A percentile compares a stretch with the other conserved stretches of the same genome.
Conservation (phyloP, 2,888 invertebrate genomes). For the Leptinotarsa rubiginosa region DNA sequence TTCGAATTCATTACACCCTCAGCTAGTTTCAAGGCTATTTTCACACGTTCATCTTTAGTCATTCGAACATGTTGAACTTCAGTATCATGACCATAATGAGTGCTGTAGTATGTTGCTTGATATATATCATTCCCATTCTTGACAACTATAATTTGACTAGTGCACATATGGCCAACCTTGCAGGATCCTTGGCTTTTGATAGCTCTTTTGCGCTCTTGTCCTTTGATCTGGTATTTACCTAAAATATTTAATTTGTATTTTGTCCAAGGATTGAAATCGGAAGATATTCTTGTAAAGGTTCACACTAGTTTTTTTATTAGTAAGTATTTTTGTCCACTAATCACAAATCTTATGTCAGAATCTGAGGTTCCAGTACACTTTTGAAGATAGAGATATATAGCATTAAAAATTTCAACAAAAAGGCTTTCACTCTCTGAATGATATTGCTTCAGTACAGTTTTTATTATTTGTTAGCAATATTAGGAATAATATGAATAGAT, state of each 20-base stretch:
- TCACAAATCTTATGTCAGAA: too few relatives aligned
- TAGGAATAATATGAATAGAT: too few relatives aligned
- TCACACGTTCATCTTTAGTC: slow-evolving; percentile 20
- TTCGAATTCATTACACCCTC: slow-evolving; percentile 20
- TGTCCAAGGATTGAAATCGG: background rate
- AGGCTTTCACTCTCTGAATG: too few relatives aligned
- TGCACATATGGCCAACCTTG: slow-evolving; percentile 23
- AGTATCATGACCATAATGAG: slow-evolving; percentile 28
- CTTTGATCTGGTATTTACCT: background rate
- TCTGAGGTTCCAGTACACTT: too few relatives aligned
- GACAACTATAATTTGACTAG: slow-evolving; percentile 26
- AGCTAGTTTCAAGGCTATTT: slow-evolving; percentile 19
- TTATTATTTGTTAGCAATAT: too few relatives aligned
- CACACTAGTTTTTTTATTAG: too few relatives aligned
- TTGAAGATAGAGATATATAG: too few relatives aligned
- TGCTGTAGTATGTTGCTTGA: slow-evolving; percentile 22
- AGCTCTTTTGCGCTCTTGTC: slow-evolving; percentile 14
- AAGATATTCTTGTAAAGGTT: background rate
- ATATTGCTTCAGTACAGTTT: too few relatives aligned
- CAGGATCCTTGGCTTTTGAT: slow-evolving; percentile 27
- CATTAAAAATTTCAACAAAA: too few relatives aligned
- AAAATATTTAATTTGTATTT: background rate
- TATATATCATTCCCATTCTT: slow-evolving; percentile 21
- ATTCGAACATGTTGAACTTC: slow-evolving; percentile 26
- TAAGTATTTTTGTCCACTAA: too few relatives aligned